Conservation (phyloP, 2,797 vertebrate genomes). For the Takifugu ocellatus region DNA sequence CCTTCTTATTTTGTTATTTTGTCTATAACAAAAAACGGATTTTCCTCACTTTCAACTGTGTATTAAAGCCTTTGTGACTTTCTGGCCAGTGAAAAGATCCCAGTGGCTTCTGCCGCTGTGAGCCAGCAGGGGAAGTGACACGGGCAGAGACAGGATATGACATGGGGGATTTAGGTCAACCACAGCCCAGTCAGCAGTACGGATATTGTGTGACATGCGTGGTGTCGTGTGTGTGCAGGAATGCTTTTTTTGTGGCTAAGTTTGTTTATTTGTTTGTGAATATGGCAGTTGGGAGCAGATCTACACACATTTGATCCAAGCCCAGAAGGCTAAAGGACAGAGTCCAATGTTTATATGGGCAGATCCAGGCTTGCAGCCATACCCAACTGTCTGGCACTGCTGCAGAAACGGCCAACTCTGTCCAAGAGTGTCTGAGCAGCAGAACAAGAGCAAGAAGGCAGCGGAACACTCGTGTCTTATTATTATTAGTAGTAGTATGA, state of each 20-base stretch:
- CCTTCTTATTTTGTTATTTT: too few species aligned
- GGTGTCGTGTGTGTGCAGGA: slow-evolving; percentile 23
- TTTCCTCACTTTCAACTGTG: too few species aligned
- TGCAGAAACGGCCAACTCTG: slow-evolving; percentile 67
- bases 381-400: slow-evolving; percentile 66
- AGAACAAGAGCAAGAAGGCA: slow-evolving; percentile 21
- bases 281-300: slow-evolving; percentile 18
- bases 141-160: slow-evolving; percentile 63
- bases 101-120: slow-evolving; percentile 21
- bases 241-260: slow-evolving; percentile 14
- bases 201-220: slow-evolving; percentile 40
- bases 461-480: not conserved
- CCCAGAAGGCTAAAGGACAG: slow-evolving; percentile 58
- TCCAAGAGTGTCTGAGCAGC: slow-evolving; percentile 41
- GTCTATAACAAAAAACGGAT: too few species aligned
- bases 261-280: not conserved
- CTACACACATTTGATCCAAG: slow-evolving; percentile 28
- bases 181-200: slow-evolving; percentile 58
- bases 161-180: slow-evolving; percentile 49
- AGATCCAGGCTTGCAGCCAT: slow-evolving; percentile 51
- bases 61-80: too few species aligned
- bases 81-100: too few species aligned
- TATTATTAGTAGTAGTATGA: not conserved
- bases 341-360: slow-evolving; percentile 68
- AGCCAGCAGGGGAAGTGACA: slow-evolving; percentile 54